Evolutionary conservation across 2,113 vertebrate genomes (phyloP).

Genomic region (Anseranas semipalmata): DNA sequence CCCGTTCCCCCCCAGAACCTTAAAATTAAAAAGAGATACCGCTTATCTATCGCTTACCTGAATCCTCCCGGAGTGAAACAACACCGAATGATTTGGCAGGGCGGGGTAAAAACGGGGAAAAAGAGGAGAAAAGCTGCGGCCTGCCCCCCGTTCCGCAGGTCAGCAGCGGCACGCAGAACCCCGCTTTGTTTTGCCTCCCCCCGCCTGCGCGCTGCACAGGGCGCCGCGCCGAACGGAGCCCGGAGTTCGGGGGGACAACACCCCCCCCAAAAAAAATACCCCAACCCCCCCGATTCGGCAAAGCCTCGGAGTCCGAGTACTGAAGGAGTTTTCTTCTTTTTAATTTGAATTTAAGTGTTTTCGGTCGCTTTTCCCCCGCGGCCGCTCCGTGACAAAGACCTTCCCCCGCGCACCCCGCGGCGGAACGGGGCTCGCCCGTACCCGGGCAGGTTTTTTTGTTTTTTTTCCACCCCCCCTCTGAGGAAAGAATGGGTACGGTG

Average conservation of each 20-base stretch:
- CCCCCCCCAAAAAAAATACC: neutral
- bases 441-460: too few species aligned
- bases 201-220: neutral
- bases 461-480: too few species aligned
- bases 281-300: neutral
- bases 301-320: neutral
- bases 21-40: neutral
- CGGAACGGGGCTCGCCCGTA: too few species aligned
- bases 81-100: too few species aligned
- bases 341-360: too few species aligned
- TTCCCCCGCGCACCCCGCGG: too few species aligned
- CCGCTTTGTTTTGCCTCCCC: constrained; percentile 57
- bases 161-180: neutral
- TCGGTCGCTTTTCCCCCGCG: too few species aligned
- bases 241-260: neutral
- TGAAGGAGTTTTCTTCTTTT: accelerated
- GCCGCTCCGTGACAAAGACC: too few species aligned
- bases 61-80: neutral
- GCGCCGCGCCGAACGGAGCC: neutral
- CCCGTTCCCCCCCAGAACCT: neutral
- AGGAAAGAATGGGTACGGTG: too few species aligned
- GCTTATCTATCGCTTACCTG: neutral
- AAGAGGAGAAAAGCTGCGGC: neutral
- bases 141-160: neutral
- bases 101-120: too few species aligned